Evolutionary conservation across 2,113 vertebrate genomes (phyloP), one percentile per base, ranked within the genome.

Genomic region (Dicrurus megarhynchus): DNA sequence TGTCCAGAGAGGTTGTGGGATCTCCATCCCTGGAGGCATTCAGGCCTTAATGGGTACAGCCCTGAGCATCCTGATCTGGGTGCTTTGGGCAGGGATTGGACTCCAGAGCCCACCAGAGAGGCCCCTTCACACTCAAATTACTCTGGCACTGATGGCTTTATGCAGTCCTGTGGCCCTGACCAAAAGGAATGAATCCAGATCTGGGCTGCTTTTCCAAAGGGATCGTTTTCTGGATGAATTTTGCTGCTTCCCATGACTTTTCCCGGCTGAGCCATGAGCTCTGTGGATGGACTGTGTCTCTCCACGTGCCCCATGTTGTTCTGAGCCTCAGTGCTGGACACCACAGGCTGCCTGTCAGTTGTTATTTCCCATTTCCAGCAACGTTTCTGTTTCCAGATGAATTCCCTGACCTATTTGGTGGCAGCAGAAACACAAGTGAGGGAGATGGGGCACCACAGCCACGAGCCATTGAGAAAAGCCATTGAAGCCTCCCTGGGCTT

Each of bases 261-360:
- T 23, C 42, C 28, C 32, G 35, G 67, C 73, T 1, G 4, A 84
- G 18, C 37, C 50, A 11, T 16, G 55, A 76, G 67, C 67, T 60
- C 53, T 83, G 76, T 32, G 35, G 22, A 21, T 32, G 33, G 60
- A 12, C 71, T 44, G 42, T 24, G 4, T 57, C 71, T 63, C 23
- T 77, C 42, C 39, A 27, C 0, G 1, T 65, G 56, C 10, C 19
- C 23, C 37, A 9, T 0, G 0, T 30, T 52, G 27, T 21, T 56
- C 57, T 32, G 59, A 89, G 13, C 67, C 60, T 65, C 68, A 3
- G 9, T 33, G 49, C 65, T 1, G 4, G 68, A 11, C 64, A 64
- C 60, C 44, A 17, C 13, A 23, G 55, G 21, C 59, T 44, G 75
- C 64, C 52, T 76, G 13, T 22, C 47, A 9, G 33, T 57, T 86